phyloP scores from a whole-genome alignment of 2,888 invertebrate genomes.

The Agelastica alni region DNA sequence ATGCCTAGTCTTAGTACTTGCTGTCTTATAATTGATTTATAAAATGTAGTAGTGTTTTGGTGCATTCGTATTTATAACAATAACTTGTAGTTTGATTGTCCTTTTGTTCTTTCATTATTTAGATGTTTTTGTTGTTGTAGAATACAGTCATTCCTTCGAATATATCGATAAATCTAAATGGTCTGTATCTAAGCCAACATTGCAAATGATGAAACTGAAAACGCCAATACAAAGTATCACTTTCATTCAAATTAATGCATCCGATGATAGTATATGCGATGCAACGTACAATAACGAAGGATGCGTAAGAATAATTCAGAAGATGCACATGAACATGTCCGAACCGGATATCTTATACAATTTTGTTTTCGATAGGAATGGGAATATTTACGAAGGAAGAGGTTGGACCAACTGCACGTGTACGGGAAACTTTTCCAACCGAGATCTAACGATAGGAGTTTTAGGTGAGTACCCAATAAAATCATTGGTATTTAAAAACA shows the following conservation, averaged over 20 bases:
- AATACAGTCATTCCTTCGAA: neutral
- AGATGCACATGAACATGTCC: slow-evolving; percentile 4
- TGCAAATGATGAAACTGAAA: neutral
- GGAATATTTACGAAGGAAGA: slow-evolving; percentile 42
- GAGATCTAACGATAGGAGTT: slow-evolving; percentile 14
- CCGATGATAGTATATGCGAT: slow-evolving; percentile 4
- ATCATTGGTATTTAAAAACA: no score
- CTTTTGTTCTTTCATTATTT: no score
- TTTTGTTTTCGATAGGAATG: slow-evolving; percentile 42
- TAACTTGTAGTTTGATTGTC: no score
- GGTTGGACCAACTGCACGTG: slow-evolving; percentile 36
- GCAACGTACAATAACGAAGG: neutral
- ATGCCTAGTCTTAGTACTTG: no score
- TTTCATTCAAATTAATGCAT: slow-evolving; percentile 9
- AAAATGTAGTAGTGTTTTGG: no score
- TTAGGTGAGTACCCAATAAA: slow-evolving; percentile 25
- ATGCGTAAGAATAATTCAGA: slow-evolving; percentile 12
- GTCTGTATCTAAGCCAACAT: neutral
- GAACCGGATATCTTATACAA: slow-evolving; percentile 41
- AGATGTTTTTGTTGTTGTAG: neutral
- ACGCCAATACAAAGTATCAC: slow-evolving; percentile 12
- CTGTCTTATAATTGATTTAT: no score
- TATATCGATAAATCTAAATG: slow-evolving; percentile 10
- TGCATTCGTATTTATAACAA: no score
- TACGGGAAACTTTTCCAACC: neutral